Evolutionary conservation across 1,140 invertebrate species (phyloP), one percentile per base, ranked within the genome.

Genomic region (Dreissena polymorpha): DNA sequence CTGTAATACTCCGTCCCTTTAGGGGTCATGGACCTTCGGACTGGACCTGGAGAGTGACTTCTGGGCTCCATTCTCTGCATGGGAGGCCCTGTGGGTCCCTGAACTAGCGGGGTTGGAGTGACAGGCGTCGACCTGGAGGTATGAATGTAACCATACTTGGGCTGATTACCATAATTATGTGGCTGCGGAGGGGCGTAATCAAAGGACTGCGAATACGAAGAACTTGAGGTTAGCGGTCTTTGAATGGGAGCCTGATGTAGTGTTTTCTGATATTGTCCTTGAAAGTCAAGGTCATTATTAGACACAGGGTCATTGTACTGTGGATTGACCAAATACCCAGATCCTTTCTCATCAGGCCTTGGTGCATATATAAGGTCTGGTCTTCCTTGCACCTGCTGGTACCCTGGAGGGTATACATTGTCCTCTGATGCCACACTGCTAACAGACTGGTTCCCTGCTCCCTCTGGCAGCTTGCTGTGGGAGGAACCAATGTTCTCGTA

Each of bases 401-500:
- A 39, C 14, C 67, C 29, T 16, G 23, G 67, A 68, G 67, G 67
- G 57, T 60, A 60, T 18, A 60, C 21, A 27, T 68, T 68, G 67
- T 68, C 29, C 67, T 68, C 23, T 21, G 29, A 16, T n/a, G 67
- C 16, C 25, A 25, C 29, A 18, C 67, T 39, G 16, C 70, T 49
- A 18, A 13, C 16, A 16, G 18, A n/a, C 12, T 49, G 18, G 49
- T 29, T n/a, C n/a, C 16, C 27, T n/a, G 18, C 27, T 21, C 16
- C 12, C 3, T 18, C 49, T n/a, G 25, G 25, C 18, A 18, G 25
- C 10, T n/a, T 68, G 16, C 29, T 60, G 39, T 80, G 67, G 39
- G 71, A 18, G 18, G 73, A 39, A 12, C 77, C 65, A 6, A 86
- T 73, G 64, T 86, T 86, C 53, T 88, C 87, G 74, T 88, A 88